phyloP scores from a whole-genome alignment of 2,888 invertebrate species.

The Drosophila diplacantha region DNA sequence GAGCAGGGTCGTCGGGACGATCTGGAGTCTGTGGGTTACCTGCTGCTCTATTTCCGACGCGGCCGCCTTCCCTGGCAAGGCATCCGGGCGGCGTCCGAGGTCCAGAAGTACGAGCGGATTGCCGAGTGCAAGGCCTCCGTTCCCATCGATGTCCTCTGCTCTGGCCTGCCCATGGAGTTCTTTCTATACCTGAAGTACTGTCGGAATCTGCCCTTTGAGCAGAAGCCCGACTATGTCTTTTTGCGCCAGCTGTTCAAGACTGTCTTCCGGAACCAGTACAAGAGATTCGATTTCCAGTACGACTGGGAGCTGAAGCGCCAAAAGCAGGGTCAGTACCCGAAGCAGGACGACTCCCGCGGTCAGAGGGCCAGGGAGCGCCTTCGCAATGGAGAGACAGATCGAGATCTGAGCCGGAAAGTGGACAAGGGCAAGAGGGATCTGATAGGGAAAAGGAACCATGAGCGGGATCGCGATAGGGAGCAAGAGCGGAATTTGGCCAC shows the following conservation, averaged over 20 bases:
- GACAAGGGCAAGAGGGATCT: background rate
- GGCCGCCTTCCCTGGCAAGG: constrained; percentile 62
- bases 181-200: constrained; percentile 56
- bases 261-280: constrained; percentile 34
- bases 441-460: background rate
- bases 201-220: constrained; percentile 48
- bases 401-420: background rate
- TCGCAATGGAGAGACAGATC: background rate
- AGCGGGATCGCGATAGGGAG: no score
- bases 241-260: constrained; percentile 48
- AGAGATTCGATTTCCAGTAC: constrained; percentile 41
- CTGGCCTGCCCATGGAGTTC: constrained; percentile 49
- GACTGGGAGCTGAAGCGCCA: constrained; percentile 50
- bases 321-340: background rate
- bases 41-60: constrained; percentile 52
- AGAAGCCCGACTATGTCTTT: constrained; percentile 55
- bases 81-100: constrained; percentile 38
- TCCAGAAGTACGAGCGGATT: constrained; percentile 55
- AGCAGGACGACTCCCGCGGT: background rate
- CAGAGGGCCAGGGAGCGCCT: background rate
- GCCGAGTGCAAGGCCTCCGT: constrained; percentile 47
- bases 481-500: background rate
- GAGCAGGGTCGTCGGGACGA: constrained; percentile 63
- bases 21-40: constrained; percentile 58
- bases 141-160: constrained; percentile 41